These are phyloP conservation scores for Nomada flava DNA, from an alignment of 2,888 invertebrate genomes.

Conservation along the genomic window DNA sequence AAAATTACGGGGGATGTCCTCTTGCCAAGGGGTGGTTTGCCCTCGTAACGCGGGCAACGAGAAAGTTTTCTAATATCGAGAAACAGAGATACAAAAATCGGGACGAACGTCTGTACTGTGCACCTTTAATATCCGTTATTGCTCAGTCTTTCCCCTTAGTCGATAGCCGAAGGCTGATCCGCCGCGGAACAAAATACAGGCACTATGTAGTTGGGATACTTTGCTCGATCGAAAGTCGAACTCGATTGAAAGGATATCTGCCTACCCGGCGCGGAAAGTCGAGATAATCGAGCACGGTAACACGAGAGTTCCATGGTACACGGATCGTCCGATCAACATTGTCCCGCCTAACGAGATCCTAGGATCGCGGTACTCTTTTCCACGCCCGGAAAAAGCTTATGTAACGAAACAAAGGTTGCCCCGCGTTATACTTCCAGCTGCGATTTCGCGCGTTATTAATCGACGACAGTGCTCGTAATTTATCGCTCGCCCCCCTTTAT, in stretches of 20 bases:
- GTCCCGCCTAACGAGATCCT: constrained; percentile 32
- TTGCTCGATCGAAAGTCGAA: constrained; percentile 48
- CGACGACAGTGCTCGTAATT: constrained; percentile 61
- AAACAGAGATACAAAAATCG: constrained; percentile 1
- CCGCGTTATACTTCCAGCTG: constrained; percentile 61
- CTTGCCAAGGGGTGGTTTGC: background rate
- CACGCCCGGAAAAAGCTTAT: too few relatives aligned
- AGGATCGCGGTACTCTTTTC: too few relatives aligned
- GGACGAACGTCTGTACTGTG: constrained; percentile 7
- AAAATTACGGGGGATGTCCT: too few relatives aligned
- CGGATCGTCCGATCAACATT: constrained; percentile 27
- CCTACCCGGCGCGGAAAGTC: constrained; percentile 44
- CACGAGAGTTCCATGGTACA: constrained; percentile 31
- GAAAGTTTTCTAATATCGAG: constrained; percentile 30
- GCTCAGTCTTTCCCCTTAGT: constrained; percentile 11
- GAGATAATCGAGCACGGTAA: constrained; percentile 54
- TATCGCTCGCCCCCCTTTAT: constrained; percentile 65
- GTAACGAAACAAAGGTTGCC: background rate
- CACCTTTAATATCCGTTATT: constrained; percentile 49
- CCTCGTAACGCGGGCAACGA: background rate
- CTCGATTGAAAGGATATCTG: constrained; percentile 42
- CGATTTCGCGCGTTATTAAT: constrained; percentile 70
- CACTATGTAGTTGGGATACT: constrained; percentile 34
- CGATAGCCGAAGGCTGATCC: constrained; percentile 30
- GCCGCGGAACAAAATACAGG: constrained; percentile 45